These are phyloP conservation scores for Pimephales promelas DNA, from an alignment of 2,113 vertebrate genomes.

Conservation along the genomic window DNA sequence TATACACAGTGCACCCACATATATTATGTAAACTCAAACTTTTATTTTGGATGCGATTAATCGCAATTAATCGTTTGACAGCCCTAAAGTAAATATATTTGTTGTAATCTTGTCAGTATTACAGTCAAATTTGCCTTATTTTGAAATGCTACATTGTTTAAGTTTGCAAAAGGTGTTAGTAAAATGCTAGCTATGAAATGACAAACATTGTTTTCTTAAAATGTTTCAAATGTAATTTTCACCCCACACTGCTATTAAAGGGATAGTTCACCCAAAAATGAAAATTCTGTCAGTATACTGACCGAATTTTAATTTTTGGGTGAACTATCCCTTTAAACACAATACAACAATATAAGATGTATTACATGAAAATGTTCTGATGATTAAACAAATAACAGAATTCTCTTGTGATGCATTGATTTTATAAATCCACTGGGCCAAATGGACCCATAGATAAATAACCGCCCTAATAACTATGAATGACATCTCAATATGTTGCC, in stretches of 20 bases:
- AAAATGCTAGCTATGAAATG: not conserved
- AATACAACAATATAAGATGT: not conserved
- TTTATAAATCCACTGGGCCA: not conserved
- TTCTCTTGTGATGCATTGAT: not conserved
- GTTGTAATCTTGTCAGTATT: not conserved
- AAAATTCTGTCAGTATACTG: too few species aligned
- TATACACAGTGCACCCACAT: too few species aligned
- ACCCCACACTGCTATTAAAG: not conserved
- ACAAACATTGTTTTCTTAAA: not conserved
- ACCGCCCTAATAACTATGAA: not conserved
- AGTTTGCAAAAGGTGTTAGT: not conserved
- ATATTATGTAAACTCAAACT: too few species aligned
- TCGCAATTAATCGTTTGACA: too few species aligned
- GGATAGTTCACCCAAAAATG: too few species aligned
- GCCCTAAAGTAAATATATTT: not conserved
- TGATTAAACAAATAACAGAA: not conserved
- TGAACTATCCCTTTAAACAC: too few species aligned
- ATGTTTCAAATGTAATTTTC: not conserved
- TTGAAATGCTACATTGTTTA: not conserved
- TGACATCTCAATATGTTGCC: not conserved
- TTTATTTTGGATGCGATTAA: too few species aligned
- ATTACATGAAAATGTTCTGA: not conserved
- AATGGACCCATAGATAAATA: not conserved
- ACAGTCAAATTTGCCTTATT: not conserved
- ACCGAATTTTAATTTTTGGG: too few species aligned